Evolutionary conservation across 2,797 vertebrate species (phyloP).

Genomic region (Cephalopachus bancanus): DNA sequence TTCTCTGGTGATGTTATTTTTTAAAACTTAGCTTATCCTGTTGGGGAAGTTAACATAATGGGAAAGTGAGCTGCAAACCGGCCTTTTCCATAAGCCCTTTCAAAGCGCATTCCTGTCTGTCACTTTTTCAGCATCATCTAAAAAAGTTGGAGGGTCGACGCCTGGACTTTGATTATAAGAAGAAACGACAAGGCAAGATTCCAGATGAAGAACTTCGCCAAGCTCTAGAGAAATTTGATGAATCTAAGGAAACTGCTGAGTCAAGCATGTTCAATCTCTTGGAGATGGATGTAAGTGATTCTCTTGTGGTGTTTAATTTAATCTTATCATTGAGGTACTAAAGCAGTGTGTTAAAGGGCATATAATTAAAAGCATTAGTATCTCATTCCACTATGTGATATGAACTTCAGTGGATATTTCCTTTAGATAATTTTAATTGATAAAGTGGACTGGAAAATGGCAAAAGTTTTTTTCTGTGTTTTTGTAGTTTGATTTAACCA

Average conservation of each 20-base stretch:
- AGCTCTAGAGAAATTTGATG: conserved; percentile 98
- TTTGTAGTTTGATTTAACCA: background rate
- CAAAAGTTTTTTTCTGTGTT: background rate
- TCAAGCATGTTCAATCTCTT: conserved; percentile 99
- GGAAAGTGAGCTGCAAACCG: background rate
- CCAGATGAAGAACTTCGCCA: conserved; percentile 97
- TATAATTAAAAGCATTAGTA: background rate
- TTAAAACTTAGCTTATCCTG: conserved; percentile 8
- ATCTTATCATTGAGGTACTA: background rate
- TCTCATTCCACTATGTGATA: background rate
- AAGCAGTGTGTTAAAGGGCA: background rate
- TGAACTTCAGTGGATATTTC: background rate
- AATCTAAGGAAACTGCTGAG: conserved; percentile 98
- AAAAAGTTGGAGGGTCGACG: conserved; percentile 98
- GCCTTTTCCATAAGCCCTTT: background rate
- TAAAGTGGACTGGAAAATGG: conserved; percentile 12
- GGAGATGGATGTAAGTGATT: conserved; percentile 95
- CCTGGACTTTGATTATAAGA: conserved; percentile 99
- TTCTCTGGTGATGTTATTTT: background rate
- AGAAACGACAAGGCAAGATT: conserved; percentile 98
- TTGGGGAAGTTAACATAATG: background rate
- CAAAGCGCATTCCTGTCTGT: background rate
- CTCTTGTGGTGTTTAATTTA: conserved; percentile 47
- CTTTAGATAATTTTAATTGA: conserved; percentile 41
- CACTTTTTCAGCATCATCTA: conserved; percentile 94